phyloP scores from a whole-genome alignment of 2,888 invertebrate species.

The Microplitis manilae region DNA sequence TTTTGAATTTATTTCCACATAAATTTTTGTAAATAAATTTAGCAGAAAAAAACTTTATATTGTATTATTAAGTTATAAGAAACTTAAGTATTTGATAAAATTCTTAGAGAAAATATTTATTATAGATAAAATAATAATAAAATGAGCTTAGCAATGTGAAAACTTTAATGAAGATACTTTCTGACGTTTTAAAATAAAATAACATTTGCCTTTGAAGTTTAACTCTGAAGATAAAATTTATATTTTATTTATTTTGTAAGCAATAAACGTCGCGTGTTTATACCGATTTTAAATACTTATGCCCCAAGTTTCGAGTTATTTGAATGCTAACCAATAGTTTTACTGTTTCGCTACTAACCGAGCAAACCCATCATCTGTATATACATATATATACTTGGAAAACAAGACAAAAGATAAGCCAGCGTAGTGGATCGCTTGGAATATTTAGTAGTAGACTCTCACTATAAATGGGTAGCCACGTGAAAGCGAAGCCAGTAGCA shows the following conservation, averaged over 20 bases:
- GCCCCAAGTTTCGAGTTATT: neutral
- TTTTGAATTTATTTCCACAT: too few species aligned
- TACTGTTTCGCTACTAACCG: neutral
- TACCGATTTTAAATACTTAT: neutral
- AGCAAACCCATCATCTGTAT: neutral
- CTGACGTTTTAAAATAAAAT: neutral
- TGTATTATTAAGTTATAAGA: too few species aligned
- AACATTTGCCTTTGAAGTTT: neutral
- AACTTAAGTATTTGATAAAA: too few species aligned
- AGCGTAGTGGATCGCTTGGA: conserved; percentile 44
- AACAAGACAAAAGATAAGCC: neutral
- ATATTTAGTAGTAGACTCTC: conserved; percentile 50
- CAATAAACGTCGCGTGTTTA: neutral
- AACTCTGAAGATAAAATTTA: neutral
- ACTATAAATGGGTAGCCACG: conserved; percentile 49
- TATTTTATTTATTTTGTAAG: neutral
- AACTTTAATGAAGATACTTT: neutral
- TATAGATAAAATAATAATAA: neutral
- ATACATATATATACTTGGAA: neutral
- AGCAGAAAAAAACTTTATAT: too few species aligned
- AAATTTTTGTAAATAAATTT: too few species aligned
- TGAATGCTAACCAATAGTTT: neutral
- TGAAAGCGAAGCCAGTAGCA: conserved; percentile 43
- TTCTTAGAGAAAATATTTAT: neutral
- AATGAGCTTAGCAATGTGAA: neutral